These are phyloP conservation scores for Pyrocoelia pectoralis DNA, from an alignment of 2,888 invertebrate species.

Conservation along the genomic window DNA sequence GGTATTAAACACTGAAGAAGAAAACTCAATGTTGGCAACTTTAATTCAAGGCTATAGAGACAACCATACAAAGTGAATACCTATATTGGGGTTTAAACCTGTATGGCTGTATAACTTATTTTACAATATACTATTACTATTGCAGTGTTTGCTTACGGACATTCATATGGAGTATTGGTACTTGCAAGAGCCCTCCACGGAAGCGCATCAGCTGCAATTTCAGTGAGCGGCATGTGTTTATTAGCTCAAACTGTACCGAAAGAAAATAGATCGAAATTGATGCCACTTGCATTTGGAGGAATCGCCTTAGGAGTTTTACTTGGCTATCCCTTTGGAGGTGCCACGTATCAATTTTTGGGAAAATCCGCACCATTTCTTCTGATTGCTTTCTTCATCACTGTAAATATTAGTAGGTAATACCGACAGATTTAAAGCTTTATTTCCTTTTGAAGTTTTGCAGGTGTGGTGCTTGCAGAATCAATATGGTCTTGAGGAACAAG, in stretches of 20 bases:
- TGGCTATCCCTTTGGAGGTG: constrained; percentile 84
- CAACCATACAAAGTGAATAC: no score
- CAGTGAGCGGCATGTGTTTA: constrained; percentile 83
- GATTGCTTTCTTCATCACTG: constrained; percentile 67
- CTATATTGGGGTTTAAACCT: no score
- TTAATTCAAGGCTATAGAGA: no score
- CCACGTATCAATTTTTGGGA: constrained; percentile 78
- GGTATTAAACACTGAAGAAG: no score
- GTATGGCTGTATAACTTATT: no score
- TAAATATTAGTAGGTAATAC: constrained; percentile 60
- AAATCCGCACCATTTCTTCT: constrained; percentile 79
- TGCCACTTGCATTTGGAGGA: constrained; percentile 84
- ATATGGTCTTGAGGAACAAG: constrained; percentile 30
- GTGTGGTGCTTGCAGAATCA: constrained; percentile 40
- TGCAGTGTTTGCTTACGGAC: constrained; percentile 79
- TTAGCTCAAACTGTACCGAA: constrained; percentile 70
- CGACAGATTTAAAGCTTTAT: not conserved
- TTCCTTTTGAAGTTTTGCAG: constrained; percentile 47
- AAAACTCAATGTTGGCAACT: no score
- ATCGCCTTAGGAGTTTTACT: constrained; percentile 81
- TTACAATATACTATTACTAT: not conserved
- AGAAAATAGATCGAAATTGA: constrained; percentile 69
- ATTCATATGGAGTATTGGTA: constrained; percentile 73
- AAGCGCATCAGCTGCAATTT: constrained; percentile 80
- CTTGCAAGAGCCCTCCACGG: constrained; percentile 82